Percentiles rank a stretch among this genome's conserved stretches.
These are phyloP conservation scores for Sigmodon hispidus DNA, from an alignment of 2,113 vertebrate species.

Conservation along the genomic window DNA sequence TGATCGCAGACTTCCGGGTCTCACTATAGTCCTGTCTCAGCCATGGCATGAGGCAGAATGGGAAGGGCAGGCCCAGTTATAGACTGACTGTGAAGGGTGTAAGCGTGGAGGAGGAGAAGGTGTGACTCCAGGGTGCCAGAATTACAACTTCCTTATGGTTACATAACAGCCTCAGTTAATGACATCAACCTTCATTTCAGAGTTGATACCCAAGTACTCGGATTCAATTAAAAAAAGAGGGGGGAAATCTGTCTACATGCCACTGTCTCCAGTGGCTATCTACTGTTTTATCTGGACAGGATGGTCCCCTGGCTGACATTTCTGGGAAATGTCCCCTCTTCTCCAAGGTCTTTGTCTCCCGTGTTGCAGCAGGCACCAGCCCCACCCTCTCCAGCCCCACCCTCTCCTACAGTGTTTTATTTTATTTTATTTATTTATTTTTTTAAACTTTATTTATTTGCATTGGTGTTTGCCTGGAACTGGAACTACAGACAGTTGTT, in stretches of 20 bases:
- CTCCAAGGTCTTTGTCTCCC: not conserved
- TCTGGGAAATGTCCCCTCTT: not conserved
- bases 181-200: not conserved
- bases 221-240: not conserved
- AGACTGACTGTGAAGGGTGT: not conserved
- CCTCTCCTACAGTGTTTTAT: not conserved
- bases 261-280: not conserved
- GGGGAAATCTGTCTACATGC: not conserved
- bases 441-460: no score
- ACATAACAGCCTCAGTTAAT: not conserved
- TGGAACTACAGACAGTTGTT: no score
- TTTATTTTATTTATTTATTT: no score
- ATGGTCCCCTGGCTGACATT: not conserved
- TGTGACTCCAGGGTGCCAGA: not conserved
- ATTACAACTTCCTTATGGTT: constrained; percentile 18
- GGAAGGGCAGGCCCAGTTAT: not conserved
- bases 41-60: not conserved
- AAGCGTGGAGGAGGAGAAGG: not conserved
- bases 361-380: no score
- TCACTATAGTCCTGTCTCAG: not conserved
- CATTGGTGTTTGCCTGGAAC: no score
- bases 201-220: not conserved
- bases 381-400: not conserved
- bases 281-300: not conserved
- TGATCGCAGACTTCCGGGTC: no score